phyloP scores from a whole-genome alignment of 2,113 vertebrate species.

The Gymnocephalus cernua region DNA sequence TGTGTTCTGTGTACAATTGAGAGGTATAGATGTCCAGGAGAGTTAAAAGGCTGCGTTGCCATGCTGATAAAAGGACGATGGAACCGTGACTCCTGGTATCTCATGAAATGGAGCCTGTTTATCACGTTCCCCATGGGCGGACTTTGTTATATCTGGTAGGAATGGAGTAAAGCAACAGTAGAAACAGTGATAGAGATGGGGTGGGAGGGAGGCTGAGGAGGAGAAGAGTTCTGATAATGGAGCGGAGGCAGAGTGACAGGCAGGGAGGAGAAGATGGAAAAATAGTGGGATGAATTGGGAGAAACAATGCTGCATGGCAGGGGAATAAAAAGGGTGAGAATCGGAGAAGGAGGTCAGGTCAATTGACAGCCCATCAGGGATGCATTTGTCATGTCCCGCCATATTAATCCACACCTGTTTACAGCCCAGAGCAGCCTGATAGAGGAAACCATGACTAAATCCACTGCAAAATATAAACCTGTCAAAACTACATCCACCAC shows the following conservation, averaged over 20 bases:
- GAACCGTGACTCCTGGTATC: constrained; percentile 42
- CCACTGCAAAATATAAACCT: constrained; percentile 39
- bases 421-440: constrained; percentile 14
- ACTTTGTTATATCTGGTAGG: constrained; percentile 22
- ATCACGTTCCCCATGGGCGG: constrained; percentile 44
- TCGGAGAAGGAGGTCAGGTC: constrained; percentile 62
- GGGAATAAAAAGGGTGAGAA: constrained; percentile 36
- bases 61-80: too few species aligned
- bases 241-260: constrained; percentile 5
- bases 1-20: too few species aligned
- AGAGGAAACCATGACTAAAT: constrained; percentile 15
- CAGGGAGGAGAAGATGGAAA: constrained; percentile 3
- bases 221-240: neutral
- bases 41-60: too few species aligned
- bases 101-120: constrained; percentile 54
- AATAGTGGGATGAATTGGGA: constrained; percentile 6
- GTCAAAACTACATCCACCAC: constrained; percentile 16
- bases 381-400: constrained; percentile 13
- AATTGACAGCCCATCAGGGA: constrained; percentile 46
- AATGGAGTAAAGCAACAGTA: constrained; percentile 10
- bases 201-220: neutral
- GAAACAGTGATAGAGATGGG: neutral
- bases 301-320: neutral
- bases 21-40: too few species aligned
- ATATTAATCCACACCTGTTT: constrained; percentile 58